phyloP scores from a whole-genome alignment of 2,797 vertebrate genomes.

The Hafferia zeledoni region DNA sequence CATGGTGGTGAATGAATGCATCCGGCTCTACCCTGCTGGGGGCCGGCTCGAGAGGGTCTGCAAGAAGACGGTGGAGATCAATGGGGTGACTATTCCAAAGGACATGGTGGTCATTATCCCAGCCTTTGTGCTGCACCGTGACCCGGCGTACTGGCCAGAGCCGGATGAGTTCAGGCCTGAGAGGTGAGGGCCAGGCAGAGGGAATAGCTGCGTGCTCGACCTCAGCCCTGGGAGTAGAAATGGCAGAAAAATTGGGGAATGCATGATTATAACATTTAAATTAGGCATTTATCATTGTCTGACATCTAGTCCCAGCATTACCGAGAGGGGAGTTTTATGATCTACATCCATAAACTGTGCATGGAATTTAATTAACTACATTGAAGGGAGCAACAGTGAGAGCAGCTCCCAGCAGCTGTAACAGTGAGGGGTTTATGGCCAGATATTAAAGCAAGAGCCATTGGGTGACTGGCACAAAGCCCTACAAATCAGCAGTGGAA shows the following conservation, averaged over 20 bases:
- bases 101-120: constrained; percentile 72
- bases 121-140: constrained; percentile 67
- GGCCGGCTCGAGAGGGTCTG: constrained; percentile 76
- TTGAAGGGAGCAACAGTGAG: constrained; percentile 44
- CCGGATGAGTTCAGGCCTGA: constrained; percentile 81
- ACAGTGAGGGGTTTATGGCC: constrained; percentile 70
- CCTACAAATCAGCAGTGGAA: constrained; percentile 53
- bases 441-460: constrained; percentile 66
- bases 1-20: constrained; percentile 75
- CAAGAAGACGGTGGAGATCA: constrained; percentile 78
- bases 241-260: background rate
- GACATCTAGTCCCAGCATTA: constrained; percentile 52
- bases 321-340: constrained; percentile 65
- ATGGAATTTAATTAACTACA: constrained; percentile 74
- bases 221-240: background rate
- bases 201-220: background rate
- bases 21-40: constrained; percentile 70
- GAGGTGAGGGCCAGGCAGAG: constrained; percentile 56
- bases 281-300: constrained; percentile 55
- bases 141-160: constrained; percentile 74
- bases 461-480: constrained; percentile 51
- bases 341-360: constrained; percentile 63
- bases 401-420: constrained; percentile 65
- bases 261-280: constrained; percentile 38
- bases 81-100: constrained; percentile 75